phyloP scores from a whole-genome alignment of 2,113 vertebrate genomes.

The Rutilus rutilus region DNA sequence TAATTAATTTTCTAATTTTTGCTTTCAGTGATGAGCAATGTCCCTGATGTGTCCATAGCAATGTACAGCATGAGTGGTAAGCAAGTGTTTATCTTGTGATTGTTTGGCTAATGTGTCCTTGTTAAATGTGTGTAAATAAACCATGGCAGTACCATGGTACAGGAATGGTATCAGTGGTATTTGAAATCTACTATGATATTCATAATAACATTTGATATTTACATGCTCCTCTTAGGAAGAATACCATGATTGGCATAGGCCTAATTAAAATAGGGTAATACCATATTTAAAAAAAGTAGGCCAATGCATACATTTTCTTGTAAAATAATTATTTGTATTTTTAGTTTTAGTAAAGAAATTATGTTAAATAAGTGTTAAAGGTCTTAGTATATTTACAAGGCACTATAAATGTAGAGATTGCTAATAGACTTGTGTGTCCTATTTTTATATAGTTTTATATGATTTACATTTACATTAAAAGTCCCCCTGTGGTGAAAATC shows the following conservation, averaged over 20 bases:
- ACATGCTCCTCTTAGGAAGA: neutral
- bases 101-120: neutral
- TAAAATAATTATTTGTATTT: too few species aligned
- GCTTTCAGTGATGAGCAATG: conserved; percentile 44
- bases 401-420: neutral
- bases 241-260: neutral
- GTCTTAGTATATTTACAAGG: too few species aligned
- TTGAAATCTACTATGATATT: neutral
- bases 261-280: neutral
- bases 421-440: neutral
- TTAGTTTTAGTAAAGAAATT: too few species aligned
- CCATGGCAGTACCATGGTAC: neutral
- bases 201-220: neutral
- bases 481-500: too few species aligned
- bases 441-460: neutral
- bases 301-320: too few species aligned
- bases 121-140: conserved; percentile 7
- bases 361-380: too few species aligned
- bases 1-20: neutral
- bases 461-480: too few species aligned
- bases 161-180: neutral
- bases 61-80: conserved; percentile 14
- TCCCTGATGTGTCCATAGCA: conserved; percentile 25
- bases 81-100: conserved; percentile 27
- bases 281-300: neutral